These are phyloP conservation scores for Tonatia bakeri DNA, from an alignment of 2,113 vertebrate species.

Conservation along the genomic window DNA sequence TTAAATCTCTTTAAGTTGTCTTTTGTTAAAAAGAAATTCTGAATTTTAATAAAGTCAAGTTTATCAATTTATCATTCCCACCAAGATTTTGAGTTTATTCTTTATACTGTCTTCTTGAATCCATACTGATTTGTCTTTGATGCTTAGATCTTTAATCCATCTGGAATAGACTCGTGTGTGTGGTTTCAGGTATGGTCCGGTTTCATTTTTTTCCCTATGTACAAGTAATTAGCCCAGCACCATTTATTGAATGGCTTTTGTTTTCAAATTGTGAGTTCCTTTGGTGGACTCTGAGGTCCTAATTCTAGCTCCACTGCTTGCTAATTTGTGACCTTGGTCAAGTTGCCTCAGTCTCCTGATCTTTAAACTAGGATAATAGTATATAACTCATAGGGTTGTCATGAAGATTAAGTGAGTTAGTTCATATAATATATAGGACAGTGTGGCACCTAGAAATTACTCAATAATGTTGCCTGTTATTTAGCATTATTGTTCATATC, in stretches of 20 bases:
- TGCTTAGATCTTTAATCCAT: slow-evolving; percentile 13
- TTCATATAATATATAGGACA: neutral
- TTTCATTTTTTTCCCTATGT: neutral
- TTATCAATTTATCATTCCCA: neutral
- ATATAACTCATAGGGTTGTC: slow-evolving; percentile 5
- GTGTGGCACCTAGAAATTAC: neutral
- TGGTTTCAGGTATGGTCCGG: neutral
- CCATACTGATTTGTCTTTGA: neutral
- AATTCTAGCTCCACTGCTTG: slow-evolving; percentile 22
- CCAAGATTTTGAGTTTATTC: slow-evolving; percentile 4
- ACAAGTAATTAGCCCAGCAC: neutral
- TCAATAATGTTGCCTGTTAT: slow-evolving; percentile 24
- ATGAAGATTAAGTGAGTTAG: slow-evolving; percentile 11
- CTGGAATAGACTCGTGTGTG: neutral
- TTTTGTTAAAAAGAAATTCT: slow-evolving; percentile 5
- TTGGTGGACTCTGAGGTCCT: neutral
- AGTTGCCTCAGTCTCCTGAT: slow-evolving; percentile 19
- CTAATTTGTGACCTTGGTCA: slow-evolving; percentile 16
- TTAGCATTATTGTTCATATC: slow-evolving; percentile 26
- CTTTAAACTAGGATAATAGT: slow-evolving; percentile 45
- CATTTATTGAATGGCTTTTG: neutral
- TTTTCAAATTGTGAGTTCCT: slow-evolving; percentile 19
- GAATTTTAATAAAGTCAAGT: slow-evolving; percentile 28
- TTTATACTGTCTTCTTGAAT: slow-evolving; percentile 16
- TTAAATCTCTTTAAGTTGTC: slow-evolving; percentile 18